Conservation (phyloP, 2,888 invertebrate species). For the Petrophora chlorosata region DNA sequence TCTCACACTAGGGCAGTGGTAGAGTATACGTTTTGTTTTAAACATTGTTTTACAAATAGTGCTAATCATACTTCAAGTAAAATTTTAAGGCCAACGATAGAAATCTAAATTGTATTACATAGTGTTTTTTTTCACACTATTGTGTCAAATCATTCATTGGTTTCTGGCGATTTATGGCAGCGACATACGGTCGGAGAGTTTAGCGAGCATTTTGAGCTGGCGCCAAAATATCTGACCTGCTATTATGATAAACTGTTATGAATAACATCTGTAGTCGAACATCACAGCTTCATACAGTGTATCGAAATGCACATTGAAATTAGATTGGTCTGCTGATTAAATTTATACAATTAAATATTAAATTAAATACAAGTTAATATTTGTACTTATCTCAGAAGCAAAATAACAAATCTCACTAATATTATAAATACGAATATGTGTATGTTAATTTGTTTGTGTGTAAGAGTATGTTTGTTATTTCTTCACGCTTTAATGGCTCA, state of each 20-base stretch:
- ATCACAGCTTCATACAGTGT: neutral
- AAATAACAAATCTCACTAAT: too few relatives aligned
- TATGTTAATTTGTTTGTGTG: too few relatives aligned
- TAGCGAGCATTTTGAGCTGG: conserved; percentile 21
- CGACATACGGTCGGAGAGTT: conserved; percentile 41
- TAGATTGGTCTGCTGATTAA: too few relatives aligned
- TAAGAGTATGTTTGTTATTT: too few relatives aligned
- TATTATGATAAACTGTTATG: conserved; percentile 11
- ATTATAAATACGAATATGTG: too few relatives aligned
- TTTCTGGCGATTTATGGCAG: conserved; percentile 40
- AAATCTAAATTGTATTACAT: conserved; percentile 62
- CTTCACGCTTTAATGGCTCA: too few relatives aligned
- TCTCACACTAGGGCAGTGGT: conserved; percentile 41
- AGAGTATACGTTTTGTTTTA: conserved; percentile 55
- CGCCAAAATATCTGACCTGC: conserved; percentile 20
- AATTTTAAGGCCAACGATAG: conserved; percentile 57
- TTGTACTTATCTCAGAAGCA: too few relatives aligned
- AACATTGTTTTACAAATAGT: conserved; percentile 65
- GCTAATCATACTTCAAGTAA: conserved; percentile 59
- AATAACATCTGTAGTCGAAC: conserved; percentile 1
- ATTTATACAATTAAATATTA: neutral
- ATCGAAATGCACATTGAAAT: too few relatives aligned
- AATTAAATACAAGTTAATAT: too few relatives aligned
- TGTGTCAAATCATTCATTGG: conserved; percentile 61
- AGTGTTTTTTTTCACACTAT: conserved; percentile 66